Conservation (phyloP, 2,797 vertebrate species). For the Eulemur mongoz region DNA sequence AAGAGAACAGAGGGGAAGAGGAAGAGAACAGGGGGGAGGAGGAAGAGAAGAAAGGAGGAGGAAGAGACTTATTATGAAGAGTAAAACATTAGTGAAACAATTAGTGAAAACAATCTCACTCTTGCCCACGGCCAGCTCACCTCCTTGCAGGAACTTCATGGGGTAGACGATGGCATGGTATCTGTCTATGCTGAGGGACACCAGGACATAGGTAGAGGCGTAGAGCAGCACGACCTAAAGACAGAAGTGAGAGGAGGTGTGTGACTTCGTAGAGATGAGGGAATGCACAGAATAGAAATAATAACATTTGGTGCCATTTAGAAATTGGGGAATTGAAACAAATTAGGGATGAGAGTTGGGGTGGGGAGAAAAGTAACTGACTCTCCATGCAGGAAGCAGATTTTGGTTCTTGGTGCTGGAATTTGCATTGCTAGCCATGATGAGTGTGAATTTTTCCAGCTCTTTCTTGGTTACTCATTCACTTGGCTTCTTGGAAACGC, state of each 20-base stretch:
- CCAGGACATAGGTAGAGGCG: conserved; percentile 87
- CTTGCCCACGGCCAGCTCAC: conserved; percentile 72
- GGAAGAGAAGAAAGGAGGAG: not conserved
- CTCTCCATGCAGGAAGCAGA: not conserved
- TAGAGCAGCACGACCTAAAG: conserved; percentile 88
- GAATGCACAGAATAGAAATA: not conserved
- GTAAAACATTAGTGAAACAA: not conserved
- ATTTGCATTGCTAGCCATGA: not conserved
- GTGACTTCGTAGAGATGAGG: not conserved
- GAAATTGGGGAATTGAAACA: not conserved
- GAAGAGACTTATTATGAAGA: not conserved
- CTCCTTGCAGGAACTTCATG: conserved; percentile 89
- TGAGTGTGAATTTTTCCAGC: not conserved
- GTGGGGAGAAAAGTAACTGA: too few relatives aligned
- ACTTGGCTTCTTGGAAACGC: not conserved
- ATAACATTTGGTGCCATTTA: not conserved
- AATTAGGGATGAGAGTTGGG: not conserved
- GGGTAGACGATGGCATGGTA: conserved; percentile 88
- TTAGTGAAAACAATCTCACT: not conserved
- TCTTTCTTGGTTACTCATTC: not conserved
- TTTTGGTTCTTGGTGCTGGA: not conserved
- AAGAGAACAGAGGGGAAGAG: too few relatives aligned
- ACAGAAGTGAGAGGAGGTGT: not conserved
- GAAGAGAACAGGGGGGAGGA: not conserved
- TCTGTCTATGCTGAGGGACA: conserved; percentile 88